A percentile compares a stretch with the other conserved stretches of the same genome.
Evolutionary conservation across 2,888 invertebrate species (phyloP).

Genomic region (Drosophila greeni): DNA sequence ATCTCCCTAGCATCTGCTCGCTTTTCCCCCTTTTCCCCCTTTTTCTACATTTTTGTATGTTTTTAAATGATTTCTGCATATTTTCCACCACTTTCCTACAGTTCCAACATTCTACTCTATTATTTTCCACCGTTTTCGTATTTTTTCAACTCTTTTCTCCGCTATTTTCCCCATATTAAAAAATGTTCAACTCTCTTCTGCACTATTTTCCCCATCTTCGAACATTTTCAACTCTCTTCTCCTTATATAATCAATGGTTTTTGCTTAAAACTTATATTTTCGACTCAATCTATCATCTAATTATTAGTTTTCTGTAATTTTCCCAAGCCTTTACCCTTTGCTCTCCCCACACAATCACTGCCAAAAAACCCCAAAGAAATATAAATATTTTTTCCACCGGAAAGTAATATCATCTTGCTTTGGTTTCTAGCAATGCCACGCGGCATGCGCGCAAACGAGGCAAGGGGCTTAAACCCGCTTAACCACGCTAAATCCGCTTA

Average conservation of each 20-base stretch:
- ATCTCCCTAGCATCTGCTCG: background rate
- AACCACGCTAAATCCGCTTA: constrained; percentile 35
- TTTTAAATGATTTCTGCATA: background rate
- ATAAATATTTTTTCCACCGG: background rate
- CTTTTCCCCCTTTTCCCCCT: background rate
- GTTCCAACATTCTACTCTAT: background rate
- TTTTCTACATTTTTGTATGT: background rate
- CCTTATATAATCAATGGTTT: background rate
- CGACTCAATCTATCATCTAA: no score
- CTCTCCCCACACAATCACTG: background rate
- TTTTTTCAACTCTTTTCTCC: background rate
- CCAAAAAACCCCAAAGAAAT: background rate
- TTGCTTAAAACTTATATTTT: background rate
- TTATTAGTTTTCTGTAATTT: no score
- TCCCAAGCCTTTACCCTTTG: no score
- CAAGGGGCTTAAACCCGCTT: constrained; percentile 60
- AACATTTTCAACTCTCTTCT: background rate
- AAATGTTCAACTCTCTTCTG: background rate
- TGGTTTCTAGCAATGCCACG: constrained; percentile 73
- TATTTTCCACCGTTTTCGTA: background rate
- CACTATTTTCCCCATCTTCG: background rate
- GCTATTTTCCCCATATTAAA: background rate
- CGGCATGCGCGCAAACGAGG: constrained; percentile 60
- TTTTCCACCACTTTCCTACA: background rate
- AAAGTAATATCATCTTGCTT: constrained; percentile 45